These are phyloP conservation scores for Perodicticus potto DNA, from an alignment of 2,797 vertebrate species.

Conservation along the genomic window DNA sequence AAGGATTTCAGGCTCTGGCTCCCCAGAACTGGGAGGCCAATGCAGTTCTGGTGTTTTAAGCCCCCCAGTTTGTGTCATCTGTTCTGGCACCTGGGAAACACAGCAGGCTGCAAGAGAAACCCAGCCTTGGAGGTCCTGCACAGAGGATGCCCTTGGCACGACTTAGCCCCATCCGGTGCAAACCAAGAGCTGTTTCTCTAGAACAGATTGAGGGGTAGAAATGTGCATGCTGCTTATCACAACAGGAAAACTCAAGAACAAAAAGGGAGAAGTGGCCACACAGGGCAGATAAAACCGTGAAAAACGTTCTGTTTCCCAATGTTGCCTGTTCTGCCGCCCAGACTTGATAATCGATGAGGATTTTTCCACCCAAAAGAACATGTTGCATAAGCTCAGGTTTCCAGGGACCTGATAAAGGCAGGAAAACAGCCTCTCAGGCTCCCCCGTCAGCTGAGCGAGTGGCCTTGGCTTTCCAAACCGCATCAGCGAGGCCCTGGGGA, in stretches of 20 bases:
- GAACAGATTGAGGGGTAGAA: rapidly evolving
- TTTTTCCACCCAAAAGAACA: background rate
- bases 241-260: background rate
- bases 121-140: rapidly evolving
- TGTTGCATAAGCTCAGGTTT: background rate
- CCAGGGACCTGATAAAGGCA: background rate
- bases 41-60: too few species aligned
- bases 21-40: background rate
- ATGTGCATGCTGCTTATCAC: rapidly evolving
- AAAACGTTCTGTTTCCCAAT: background rate
- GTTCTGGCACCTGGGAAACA: rapidly evolving
- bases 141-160: rapidly evolving
- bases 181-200: rapidly evolving
- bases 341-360: background rate
- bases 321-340: background rate
- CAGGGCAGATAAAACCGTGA: rapidly evolving
- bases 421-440: background rate
- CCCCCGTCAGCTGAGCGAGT: background rate
- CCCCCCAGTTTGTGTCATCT: rapidly evolving
- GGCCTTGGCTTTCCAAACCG: rapidly evolving
- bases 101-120: background rate
- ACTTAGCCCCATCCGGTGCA: rapidly evolving
- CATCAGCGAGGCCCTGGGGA: background rate
- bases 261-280: background rate
- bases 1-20: background rate